Percentiles rank a stretch among this genome's conserved stretches.
Evolutionary conservation across 2,888 invertebrate genomes (phyloP).

Genomic region (Augochlorella aurata): DNA sequence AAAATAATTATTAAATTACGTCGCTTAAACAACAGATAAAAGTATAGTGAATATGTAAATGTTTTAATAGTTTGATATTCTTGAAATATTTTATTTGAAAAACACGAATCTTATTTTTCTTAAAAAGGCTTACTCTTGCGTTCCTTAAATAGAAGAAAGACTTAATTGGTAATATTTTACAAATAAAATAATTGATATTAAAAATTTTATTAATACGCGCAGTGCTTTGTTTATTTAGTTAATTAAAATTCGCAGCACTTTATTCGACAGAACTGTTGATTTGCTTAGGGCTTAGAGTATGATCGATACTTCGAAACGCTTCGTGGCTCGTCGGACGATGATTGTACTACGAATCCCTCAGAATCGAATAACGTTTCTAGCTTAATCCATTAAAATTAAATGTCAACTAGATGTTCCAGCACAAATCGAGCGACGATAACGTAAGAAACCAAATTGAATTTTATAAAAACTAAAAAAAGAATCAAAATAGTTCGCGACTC

Average conservation of each 20-base stretch:
- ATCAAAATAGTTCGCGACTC: slow-evolving; percentile 12
- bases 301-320: not conserved
- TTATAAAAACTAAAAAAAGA: slow-evolving; percentile 8
- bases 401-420: slow-evolving; percentile 1
- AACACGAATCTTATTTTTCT: not conserved
- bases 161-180: too few relatives aligned
- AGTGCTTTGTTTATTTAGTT: not conserved
- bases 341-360: slow-evolving; percentile 16
- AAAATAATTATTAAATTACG: not conserved
- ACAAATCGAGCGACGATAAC: slow-evolving; percentile 12
- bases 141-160: too few relatives aligned
- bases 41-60: not conserved
- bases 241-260: not conserved
- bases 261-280: not conserved
- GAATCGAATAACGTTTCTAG: not conserved
- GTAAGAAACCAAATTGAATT: slow-evolving; percentile 10
- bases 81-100: not conserved
- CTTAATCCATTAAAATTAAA: not conserved
- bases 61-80: not conserved
- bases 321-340: not conserved
- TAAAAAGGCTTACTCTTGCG: not conserved
- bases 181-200: not conserved
- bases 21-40: not conserved
- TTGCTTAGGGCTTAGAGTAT: not conserved
- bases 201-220: too few relatives aligned